Base-by-base conservation (phyloP, 30 jellyfish, hydroid and myxozoan genomes). In the Catostylus mosaicus region DNA sequence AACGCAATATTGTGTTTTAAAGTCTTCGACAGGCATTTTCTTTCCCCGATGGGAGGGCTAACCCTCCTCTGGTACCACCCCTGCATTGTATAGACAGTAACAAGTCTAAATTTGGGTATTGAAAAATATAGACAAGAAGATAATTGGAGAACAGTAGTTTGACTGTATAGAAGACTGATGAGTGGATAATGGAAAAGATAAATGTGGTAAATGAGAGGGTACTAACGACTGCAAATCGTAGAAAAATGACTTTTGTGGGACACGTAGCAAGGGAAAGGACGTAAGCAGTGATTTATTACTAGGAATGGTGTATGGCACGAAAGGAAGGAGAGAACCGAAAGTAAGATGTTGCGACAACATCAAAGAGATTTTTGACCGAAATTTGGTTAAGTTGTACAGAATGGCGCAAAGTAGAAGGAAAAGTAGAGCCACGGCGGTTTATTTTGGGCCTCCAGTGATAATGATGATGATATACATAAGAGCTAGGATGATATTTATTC, bases 191-290 rank as follows among this genome's bases (percentile, higher is more conserved):
- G n/a, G n/a, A n/a, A n/a, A n/a, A 40, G 14, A 40, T 40, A 40
- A 40, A 5, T 7, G 54, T 14, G 7, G 54, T 14, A 40, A 40
- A 40, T 14, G 54, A 40, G 54, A 40, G 14, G 54, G 11, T 40
- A 40, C 54, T 40, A 40, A 14, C 11, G 14, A 31, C 33, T 31
- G 74, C 5, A 47, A 36, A 74, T 43, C 9, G 32, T 52, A 8
- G 31, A 22, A 51, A 69, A 74, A 69, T 74, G 59, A 32, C 32
- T 40, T 40, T 40, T 40, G 54, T 40, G 7, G 54, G 54, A 40
- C 54, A 40, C 54, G 14, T 40, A 40, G 14, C 14, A 40, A 40
- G 54, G 54, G 54, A 40, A 40, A 40, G 7, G 54, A 40, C 54
- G 14, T 40, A 40, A 40, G 54, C 54, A 40, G 54, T 40, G 54